phyloP scores from a whole-genome alignment of 2,797 vertebrate genomes.

The Aratinga solstitialis region DNA sequence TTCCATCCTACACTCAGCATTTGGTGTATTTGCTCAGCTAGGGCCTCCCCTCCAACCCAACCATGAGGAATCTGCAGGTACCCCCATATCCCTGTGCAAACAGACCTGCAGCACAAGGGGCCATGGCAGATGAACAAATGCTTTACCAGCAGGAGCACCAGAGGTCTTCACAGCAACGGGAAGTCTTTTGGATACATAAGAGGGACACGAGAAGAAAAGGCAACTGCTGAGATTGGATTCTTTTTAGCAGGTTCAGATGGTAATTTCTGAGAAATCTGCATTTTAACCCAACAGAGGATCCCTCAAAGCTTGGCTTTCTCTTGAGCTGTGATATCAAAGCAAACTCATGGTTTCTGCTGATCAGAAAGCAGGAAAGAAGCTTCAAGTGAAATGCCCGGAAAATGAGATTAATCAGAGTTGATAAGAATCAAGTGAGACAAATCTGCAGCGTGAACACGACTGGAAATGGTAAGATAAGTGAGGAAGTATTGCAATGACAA shows the following conservation, averaged over 20 bases:
- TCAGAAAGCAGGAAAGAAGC: neutral
- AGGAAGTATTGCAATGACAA: slow-evolving; percentile 52
- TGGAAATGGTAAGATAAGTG: slow-evolving; percentile 29
- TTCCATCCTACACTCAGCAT: neutral
- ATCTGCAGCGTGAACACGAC: neutral
- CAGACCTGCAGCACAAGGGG: neutral
- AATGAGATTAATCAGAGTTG: slow-evolving; percentile 56
- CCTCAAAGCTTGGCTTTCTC: neutral
- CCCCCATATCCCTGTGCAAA: neutral
- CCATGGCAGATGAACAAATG: neutral
- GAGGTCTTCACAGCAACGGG: neutral
- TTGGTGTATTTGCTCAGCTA: neutral
- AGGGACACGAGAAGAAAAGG: neutral
- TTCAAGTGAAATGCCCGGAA: slow-evolving; percentile 38
- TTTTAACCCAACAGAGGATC: neutral
- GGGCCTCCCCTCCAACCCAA: neutral
- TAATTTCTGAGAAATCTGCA: neutral
- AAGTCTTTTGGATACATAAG: neutral
- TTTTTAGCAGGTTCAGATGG: neutral
- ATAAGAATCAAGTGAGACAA: slow-evolving; percentile 62
- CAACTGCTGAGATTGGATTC: neutral
- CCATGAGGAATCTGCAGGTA: neutral
- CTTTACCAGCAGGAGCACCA: neutral
- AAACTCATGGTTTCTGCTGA: neutral
- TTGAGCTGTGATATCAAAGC: neutral